A percentile compares a stretch with the other conserved stretches of the same genome.
These are phyloP conservation scores for Orcinus orca DNA, from an alignment of 2,113 vertebrate species.

Conservation along the genomic window DNA sequence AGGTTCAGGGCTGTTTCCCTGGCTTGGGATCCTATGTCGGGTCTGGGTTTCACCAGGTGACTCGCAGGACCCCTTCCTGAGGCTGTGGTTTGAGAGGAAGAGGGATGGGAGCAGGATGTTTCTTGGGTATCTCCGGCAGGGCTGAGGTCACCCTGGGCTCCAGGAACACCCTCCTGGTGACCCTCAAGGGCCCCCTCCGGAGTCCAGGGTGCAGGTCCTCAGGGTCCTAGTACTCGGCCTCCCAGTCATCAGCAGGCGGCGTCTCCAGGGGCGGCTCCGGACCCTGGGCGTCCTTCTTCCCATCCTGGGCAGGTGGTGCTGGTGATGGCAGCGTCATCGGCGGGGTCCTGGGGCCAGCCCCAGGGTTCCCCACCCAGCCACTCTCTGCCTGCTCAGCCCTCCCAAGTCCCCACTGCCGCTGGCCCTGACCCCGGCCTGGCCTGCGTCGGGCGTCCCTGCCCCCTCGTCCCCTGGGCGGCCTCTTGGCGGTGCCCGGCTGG, in stretches of 20 bases:
- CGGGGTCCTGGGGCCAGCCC: slow-evolving; percentile 22
- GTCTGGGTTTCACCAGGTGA: background rate
- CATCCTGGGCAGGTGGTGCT: background rate
- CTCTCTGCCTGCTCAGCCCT: background rate
- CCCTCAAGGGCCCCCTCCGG: background rate
- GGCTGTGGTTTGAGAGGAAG: background rate
- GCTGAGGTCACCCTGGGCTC: background rate
- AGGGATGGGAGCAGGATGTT: background rate
- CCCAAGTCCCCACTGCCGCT: background rate
- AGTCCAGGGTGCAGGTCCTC: too few relatives aligned
- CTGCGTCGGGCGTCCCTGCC: background rate
- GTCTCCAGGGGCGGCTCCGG: fast-evolving
- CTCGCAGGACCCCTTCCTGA: too few relatives aligned
- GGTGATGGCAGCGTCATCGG: fast-evolving
- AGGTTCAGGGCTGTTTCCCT: background rate
- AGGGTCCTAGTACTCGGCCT: slow-evolving; percentile 61
- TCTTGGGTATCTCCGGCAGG: background rate
- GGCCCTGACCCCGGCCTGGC: background rate
- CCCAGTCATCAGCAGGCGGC: slow-evolving; percentile 74
- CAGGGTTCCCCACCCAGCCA: background rate
- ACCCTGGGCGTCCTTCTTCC: background rate
- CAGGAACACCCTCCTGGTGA: background rate
- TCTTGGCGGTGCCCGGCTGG: background rate
- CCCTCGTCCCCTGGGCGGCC: background rate
- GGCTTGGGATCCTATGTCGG: background rate